These are phyloP conservation scores for Tichodroma muraria DNA, from an alignment of 2,113 vertebrate species.

Conservation along the genomic window DNA sequence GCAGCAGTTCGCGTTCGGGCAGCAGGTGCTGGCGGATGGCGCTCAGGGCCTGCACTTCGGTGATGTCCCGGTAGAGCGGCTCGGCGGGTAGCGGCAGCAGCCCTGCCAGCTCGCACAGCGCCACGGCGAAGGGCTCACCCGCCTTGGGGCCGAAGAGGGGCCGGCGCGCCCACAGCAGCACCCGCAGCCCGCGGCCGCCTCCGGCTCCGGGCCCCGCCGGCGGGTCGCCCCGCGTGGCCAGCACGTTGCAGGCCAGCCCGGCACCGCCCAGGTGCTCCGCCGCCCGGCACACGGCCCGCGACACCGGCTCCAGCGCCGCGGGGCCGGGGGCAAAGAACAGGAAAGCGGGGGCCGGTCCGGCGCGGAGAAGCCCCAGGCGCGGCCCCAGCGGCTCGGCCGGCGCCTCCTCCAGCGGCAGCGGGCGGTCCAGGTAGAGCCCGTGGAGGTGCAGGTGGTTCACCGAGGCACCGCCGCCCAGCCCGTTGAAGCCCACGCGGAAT, in stretches of 20 bases:
- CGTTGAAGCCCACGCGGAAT: conserved; percentile 91
- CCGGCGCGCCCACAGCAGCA: conserved; percentile 81
- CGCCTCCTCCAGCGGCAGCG: conserved; percentile 75
- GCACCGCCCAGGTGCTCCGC: conserved; percentile 70
- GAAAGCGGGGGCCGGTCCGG: conserved; percentile 76
- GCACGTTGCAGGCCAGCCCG: conserved; percentile 85
- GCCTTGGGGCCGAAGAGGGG: conserved; percentile 82
- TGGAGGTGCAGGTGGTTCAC: conserved; percentile 93
- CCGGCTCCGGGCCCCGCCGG: conserved; percentile 19
- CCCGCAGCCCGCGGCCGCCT: conserved; percentile 67
- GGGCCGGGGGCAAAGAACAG: conserved; percentile 73
- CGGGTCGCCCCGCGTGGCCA: conserved; percentile 78
- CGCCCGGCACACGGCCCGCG: conserved; percentile 66
- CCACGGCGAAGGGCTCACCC: conserved; percentile 81
- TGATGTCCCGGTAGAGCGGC: conserved; percentile 69
- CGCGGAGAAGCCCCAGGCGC: conserved; percentile 60
- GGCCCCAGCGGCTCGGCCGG: conserved; percentile 63
- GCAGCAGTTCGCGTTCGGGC: conserved; percentile 64
- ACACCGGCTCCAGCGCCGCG: conserved; percentile 30
- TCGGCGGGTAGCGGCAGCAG: conserved; percentile 81
- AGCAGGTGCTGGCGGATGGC: conserved; percentile 73
- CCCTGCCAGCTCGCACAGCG: conserved; percentile 90
- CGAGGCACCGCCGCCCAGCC: conserved; percentile 86
- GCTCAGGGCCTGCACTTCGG: conserved; percentile 70
- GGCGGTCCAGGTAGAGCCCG: conserved; percentile 78